A percentile compares a stretch with the other conserved stretches of the same genome.
phyloP scores from a whole-genome alignment of 1,140 invertebrate species.

The Drosophila sp. region DNA sequence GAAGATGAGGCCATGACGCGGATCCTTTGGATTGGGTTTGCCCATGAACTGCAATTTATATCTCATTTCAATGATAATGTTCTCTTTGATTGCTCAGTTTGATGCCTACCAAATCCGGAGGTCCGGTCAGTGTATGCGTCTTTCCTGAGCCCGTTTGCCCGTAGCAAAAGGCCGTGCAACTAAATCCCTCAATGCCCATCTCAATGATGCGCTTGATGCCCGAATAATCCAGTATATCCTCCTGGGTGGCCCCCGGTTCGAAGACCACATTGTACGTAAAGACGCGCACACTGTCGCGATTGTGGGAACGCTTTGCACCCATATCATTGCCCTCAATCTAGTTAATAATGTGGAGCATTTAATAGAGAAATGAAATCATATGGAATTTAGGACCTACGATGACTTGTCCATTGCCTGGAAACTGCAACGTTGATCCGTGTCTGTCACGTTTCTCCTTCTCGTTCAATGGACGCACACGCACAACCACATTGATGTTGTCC shows the following conservation, averaged over 20 bases:
- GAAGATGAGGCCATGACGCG: slow-evolving; percentile 93
- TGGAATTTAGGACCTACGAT: slow-evolving; percentile 85
- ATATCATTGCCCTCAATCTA: slow-evolving; percentile 85
- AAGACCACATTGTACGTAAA: slow-evolving; percentile 96
- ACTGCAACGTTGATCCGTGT: slow-evolving; percentile 88
- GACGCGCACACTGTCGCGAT: slow-evolving; percentile 88
- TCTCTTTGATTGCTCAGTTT: too few relatives aligned
- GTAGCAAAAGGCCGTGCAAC: slow-evolving; percentile 97
- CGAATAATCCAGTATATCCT: slow-evolving; percentile 92
- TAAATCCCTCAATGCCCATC: slow-evolving; percentile 97
- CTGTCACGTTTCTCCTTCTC: slow-evolving; percentile 88
- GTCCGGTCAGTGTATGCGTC: slow-evolving; percentile 97
- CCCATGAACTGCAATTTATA: slow-evolving; percentile 62
- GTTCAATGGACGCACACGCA: slow-evolving; percentile 90
- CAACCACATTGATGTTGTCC: slow-evolving; percentile 92
- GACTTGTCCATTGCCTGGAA: slow-evolving; percentile 92
- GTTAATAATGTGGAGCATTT: background rate
- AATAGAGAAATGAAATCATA: too few relatives aligned
- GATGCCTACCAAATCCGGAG: slow-evolving; percentile 90
- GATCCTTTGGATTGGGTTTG: slow-evolving; percentile 80
- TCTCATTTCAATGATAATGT: slow-evolving; percentile 87
- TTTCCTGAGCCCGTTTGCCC: slow-evolving; percentile 99
- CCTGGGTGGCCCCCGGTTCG: slow-evolving; percentile 93
- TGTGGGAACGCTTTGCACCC: slow-evolving; percentile 78
- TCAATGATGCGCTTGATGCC: slow-evolving; percentile 94